Conservation (phyloP, 92 coral and sea anemone species). For the Umimayanthus chanpuru region DNA sequence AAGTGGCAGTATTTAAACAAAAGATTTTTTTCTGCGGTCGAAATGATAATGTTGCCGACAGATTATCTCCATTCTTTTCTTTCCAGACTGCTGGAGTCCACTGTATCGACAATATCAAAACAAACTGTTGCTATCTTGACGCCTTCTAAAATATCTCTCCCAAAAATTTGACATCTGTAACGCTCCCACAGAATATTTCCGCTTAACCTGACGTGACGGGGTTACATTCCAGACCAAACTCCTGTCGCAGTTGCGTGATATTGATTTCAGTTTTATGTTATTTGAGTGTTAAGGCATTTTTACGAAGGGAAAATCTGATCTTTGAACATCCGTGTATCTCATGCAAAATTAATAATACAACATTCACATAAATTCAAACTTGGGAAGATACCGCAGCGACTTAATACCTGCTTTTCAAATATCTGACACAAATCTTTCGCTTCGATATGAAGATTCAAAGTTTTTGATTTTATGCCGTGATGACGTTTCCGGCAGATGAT, state of each 20-base stretch:
- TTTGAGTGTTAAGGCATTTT: constrained; percentile 6
- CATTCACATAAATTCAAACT: constrained; percentile 10
- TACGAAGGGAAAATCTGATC: constrained; percentile 22
- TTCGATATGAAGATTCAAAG: neutral
- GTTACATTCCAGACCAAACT: neutral
- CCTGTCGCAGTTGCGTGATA: neutral
- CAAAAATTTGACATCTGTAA: neutral
- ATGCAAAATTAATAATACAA: constrained; percentile 39
- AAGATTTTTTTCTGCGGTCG: constrained; percentile 24
- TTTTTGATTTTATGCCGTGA: neutral
- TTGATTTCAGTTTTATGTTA: neutral
- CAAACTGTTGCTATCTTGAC: constrained; percentile 38
- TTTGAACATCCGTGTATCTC: constrained; percentile 31
- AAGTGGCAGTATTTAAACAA: neutral
- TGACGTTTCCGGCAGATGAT: neutral
- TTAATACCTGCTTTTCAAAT: neutral
- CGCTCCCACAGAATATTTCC: neutral
- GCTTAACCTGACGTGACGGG: neutral
- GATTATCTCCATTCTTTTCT: constrained; percentile 20
- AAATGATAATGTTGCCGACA: neutral
- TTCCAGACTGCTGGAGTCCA: constrained; percentile 7
- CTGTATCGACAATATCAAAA: constrained; percentile 42
- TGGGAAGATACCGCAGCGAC: neutral
- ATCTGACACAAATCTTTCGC: neutral
- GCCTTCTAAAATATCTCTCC: constrained; percentile 26